Conservation (phyloP, 2,113 vertebrate species). For the Bufo bufo region DNA sequence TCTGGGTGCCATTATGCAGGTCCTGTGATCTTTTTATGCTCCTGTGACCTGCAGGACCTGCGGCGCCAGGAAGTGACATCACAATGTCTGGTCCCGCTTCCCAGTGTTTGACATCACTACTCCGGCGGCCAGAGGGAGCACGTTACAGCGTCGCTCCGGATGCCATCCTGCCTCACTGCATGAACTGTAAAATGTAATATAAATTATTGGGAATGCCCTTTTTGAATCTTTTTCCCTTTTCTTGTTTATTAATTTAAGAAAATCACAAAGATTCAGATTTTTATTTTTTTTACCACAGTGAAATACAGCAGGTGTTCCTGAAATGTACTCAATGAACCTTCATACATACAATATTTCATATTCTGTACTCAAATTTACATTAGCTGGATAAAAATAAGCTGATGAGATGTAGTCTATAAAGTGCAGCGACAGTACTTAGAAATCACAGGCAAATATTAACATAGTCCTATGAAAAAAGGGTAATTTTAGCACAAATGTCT, state of each 20-base stretch:
- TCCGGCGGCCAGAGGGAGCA: too few relatives aligned
- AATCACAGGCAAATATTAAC: slow-evolving; percentile 54
- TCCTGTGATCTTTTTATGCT: too few relatives aligned
- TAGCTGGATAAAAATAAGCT: slow-evolving; percentile 63
- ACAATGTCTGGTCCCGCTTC: too few relatives aligned
- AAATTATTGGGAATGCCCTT: too few relatives aligned
- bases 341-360: slow-evolving; percentile 66
- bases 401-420: slow-evolving; percentile 68
- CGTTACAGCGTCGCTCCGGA: too few relatives aligned
- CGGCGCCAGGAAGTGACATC: too few relatives aligned
- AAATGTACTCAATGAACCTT: slow-evolving; percentile 68
- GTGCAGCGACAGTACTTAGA: slow-evolving; percentile 66
- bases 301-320: slow-evolving; percentile 61
- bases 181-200: too few relatives aligned
- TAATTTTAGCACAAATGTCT: slow-evolving; percentile 50
- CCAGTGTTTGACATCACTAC: too few relatives aligned
- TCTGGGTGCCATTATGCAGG: too few relatives aligned
- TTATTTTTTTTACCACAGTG: slow-evolving; percentile 28
- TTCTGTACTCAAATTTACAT: slow-evolving; percentile 68
- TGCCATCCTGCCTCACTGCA: too few relatives aligned
- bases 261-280: neutral
- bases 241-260: neutral
- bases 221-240: too few relatives aligned
- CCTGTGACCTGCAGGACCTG: too few relatives aligned
- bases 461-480: slow-evolving; percentile 54